Evolutionary conservation across 2,888 invertebrate genomes (phyloP).

Genomic region (Pseudococcus jackbeardsleyi): DNA sequence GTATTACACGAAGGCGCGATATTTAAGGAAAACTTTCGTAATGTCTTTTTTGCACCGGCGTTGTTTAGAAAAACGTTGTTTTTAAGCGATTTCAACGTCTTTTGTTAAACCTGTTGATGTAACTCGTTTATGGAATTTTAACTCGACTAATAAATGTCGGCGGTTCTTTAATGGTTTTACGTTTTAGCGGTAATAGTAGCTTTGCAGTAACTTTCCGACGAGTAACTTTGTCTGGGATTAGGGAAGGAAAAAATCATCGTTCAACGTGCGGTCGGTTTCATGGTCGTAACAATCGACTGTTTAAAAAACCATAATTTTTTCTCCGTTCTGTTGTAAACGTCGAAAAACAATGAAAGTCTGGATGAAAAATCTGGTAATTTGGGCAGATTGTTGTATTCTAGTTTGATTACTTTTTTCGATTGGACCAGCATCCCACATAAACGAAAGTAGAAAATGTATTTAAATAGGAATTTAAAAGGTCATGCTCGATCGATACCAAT

Average conservation of each 20-base stretch:
- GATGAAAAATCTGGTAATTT: too few relatives aligned
- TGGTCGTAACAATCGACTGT: neutral
- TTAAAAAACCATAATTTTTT: too few relatives aligned
- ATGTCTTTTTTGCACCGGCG: neutral
- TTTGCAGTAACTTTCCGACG: neutral
- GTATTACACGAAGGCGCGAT: neutral
- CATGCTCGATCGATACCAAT: too few relatives aligned
- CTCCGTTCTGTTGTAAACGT: too few relatives aligned
- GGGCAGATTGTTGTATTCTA: too few relatives aligned
- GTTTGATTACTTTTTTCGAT: too few relatives aligned
- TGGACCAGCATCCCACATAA: too few relatives aligned
- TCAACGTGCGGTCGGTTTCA: neutral
- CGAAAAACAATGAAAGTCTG: too few relatives aligned
- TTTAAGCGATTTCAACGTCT: neutral
- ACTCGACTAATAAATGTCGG: slow-evolving; percentile 3
- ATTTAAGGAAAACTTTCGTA: slow-evolving; percentile 18
- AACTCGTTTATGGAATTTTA: slow-evolving; percentile 14
- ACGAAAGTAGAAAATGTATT: too few relatives aligned
- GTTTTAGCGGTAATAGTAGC: neutral
- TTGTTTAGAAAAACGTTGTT: slow-evolving; percentile 14
- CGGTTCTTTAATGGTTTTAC: neutral
- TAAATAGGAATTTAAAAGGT: too few relatives aligned
- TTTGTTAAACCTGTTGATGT: slow-evolving; percentile 23
- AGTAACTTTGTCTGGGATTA: neutral
- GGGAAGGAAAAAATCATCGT: neutral